Conservation (phyloP, 1,140 invertebrate genomes). For the Rhysida immarginata region DNA sequence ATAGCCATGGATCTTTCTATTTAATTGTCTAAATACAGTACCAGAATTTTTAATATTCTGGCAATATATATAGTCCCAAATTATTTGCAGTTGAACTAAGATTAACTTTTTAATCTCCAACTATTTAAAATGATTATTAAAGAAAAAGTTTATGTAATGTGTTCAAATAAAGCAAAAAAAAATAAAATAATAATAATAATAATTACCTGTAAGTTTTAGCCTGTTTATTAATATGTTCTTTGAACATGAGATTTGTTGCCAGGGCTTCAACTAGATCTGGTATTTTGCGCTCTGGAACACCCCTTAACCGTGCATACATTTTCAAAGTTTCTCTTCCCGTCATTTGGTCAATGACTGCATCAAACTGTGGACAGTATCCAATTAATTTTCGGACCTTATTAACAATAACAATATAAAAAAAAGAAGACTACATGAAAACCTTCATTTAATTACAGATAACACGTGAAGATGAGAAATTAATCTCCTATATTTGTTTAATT, state of each 20-base stretch:
- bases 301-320: conserved; percentile 6
- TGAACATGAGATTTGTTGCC: conserved; percentile 1
- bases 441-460: too few relatives aligned
- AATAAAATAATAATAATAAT: conserved; percentile 25
- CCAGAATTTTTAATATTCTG: too few relatives aligned
- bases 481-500: too few relatives aligned
- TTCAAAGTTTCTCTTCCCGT: conserved; percentile 6
- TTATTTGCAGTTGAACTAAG: too few relatives aligned
- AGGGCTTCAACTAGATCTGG: neutral
- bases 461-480: too few relatives aligned
- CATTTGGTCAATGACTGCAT: conserved; percentile 10
- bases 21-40: too few relatives aligned
- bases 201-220: conserved; percentile 29
- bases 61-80: too few relatives aligned
- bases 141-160: neutral
- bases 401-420: neutral
- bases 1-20: too few relatives aligned
- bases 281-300: conserved; percentile 2
- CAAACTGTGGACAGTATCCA: conserved; percentile 59
- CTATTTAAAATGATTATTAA: too few relatives aligned
- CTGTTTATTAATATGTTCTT: conserved; percentile 7
- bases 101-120: too few relatives aligned
- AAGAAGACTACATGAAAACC: neutral
- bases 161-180: conserved; percentile 19
- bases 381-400: conserved; percentile 34